phyloP scores from a whole-genome alignment of 2,797 vertebrate genomes.

The Ispidina lecontei region DNA sequence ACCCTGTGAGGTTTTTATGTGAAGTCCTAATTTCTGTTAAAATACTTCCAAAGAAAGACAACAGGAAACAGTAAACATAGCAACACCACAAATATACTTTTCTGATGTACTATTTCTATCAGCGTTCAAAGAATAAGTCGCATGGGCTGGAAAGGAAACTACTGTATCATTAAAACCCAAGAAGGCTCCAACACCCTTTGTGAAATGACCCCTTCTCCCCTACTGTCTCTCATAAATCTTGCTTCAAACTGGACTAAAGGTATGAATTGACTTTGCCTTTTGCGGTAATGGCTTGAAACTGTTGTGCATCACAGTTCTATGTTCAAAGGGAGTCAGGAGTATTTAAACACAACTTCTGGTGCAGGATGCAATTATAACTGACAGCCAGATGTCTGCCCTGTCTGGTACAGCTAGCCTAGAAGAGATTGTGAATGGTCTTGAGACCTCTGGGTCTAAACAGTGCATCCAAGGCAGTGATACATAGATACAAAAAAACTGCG shows the following conservation, averaged over 20 bases:
- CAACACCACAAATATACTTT: conserved; percentile 80
- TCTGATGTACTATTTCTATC: conserved; percentile 78
- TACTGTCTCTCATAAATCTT: conserved; percentile 79
- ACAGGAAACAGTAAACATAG: conserved; percentile 83
- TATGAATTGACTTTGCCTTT: conserved; percentile 67
- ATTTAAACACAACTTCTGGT: conserved; percentile 86
- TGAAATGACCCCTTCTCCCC: conserved; percentile 55
- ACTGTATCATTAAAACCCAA: conserved; percentile 74
- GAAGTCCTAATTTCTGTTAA: conserved; percentile 77
- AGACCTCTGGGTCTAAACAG: conserved; percentile 75
- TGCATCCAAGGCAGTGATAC: conserved; percentile 50
- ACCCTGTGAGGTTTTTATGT: conserved; percentile 65
- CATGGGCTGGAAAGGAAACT: conserved; percentile 78
- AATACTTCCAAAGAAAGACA: conserved; percentile 80
- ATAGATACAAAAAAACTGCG: conserved; percentile 71
- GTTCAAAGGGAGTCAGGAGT: conserved; percentile 80
- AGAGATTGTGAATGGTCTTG: conserved; percentile 80
- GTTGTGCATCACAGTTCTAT: conserved; percentile 70
- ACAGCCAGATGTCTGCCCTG: conserved; percentile 83
- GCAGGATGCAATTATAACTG: conserved; percentile 85
- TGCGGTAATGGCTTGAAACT: conserved; percentile 75
- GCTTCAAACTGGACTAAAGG: conserved; percentile 74
- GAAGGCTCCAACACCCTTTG: conserved; percentile 67
- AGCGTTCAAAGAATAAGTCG: conserved; percentile 76
- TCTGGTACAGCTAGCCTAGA: conserved; percentile 78